Base-by-base conservation (phyloP, 2,113 vertebrate genomes). In the Prolemur simus region DNA sequence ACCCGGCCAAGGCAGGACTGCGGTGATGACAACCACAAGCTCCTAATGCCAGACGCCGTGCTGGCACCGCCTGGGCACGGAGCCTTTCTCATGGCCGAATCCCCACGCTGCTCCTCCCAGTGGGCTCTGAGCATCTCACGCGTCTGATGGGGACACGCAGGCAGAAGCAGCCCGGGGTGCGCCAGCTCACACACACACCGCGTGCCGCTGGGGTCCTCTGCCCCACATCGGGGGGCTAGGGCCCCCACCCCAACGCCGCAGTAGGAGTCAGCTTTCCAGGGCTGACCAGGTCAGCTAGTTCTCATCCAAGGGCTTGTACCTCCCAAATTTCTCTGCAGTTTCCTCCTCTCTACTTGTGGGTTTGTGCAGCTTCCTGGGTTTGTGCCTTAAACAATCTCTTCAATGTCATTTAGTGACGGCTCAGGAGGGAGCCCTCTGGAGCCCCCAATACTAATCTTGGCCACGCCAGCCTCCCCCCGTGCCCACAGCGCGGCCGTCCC, bases 401-500 rank as follows among this genome's bases (percentile, higher is more conserved):
- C 56, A 27, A 18, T 6, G 3, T 63, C 39, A 21, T 12, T 20
- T 7, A 52, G 32, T 5, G 20, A 29, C 9, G 23, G 34, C 10
- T 6, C 63, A 69, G 84, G 45, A 39, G 34, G 47, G 14, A 17
- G 34, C 14, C 4, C 13, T 32, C 14, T 6, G 34, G 7, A 0
- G 8, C 14, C 13, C 34, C 25, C 39, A 10, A 39, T 49, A 56
- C 3, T 20, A 27, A 37, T 12, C 60, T 63, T 17, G 14, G 39
- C 7, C 15, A 58, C 4, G 39, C n/a, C 15, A 8, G 18, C 52
- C 37, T 12, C 69, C 29, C 45, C 25, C 29, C 9, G 5, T 5
- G 32, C 42, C 60, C 3, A 0, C 0, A 0, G 49, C 52, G 20
- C 39, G 2, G 2, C 39, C 1, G 3, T 27, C 1, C 68, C 5